Base-by-base conservation (phyloP, 2,888 invertebrate genomes). In the Gymnoscelis rufifasciata region DNA sequence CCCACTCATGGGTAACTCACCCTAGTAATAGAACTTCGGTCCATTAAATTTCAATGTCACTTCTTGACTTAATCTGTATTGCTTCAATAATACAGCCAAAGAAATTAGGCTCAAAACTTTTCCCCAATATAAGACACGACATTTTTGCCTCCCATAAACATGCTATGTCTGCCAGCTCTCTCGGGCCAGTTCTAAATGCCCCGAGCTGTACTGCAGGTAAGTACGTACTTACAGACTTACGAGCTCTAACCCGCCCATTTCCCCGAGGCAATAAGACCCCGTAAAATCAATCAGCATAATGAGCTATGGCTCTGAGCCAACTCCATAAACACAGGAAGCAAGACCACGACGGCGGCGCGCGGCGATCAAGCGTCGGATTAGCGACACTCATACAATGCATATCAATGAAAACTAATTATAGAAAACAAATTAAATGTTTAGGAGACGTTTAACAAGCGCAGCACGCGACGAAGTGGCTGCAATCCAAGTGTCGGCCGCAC, bases 281-380 rank as follows among this genome's bases (percentile, higher is more conserved):
- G 64, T 68, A 60, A 72, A 76, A 74, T 75, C 74, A 71, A 78
- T 78, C 74, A 75, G 71, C 65, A 65, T 61, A 64, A 66, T 67
- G 65, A 62, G 56, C 43, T 37, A 44, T 76, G 76, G 76, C 69
- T 7, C 23, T 2, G 15, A 30, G 62, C 75, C 75, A 75, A 53
- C 44, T 47, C 54, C 60, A 57, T 60, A 66, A 70, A 62, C 66
- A 67, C 62, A 61, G 26, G 31, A 14, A 3, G 30, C 8, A 3
- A 13, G 8, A 14, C 37, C 1, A 12, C 37, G 13, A 0, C 26
- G 13, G 3, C n/a, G 7, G 14, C 14, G 5, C 5, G n/a, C 15
- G 31, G 19, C 19, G 5, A 3, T 19, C 19, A 3, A 19, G 7
- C 7, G 14, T 29, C n/a, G 28, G 28, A 6, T 26, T 7, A 7